phyloP scores from a whole-genome alignment of 2,113 vertebrate genomes.

The Noctilio leporinus region DNA sequence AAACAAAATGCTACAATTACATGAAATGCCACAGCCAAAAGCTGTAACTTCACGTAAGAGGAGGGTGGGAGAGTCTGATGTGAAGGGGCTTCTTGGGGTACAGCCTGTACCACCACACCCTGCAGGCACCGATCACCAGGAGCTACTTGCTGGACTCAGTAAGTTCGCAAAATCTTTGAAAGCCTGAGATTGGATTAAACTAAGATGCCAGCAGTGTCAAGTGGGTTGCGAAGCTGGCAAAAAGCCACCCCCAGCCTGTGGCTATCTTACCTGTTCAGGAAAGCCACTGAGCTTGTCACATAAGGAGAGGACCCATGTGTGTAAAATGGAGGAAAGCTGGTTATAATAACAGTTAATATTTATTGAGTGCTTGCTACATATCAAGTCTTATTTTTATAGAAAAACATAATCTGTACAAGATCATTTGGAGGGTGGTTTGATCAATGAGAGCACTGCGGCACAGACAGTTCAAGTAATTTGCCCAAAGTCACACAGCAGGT shows the following conservation, averaged over 20 bases:
- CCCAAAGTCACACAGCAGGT: not conserved
- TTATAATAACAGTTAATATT: not conserved
- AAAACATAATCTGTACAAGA: not conserved
- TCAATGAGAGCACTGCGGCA: not conserved
- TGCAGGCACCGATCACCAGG: not conserved
- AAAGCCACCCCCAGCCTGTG: not conserved
- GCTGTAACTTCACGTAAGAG: not conserved
- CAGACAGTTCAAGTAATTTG: not conserved
- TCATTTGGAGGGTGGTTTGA: not conserved
- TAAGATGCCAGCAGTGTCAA: not conserved
- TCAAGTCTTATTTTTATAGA: not conserved
- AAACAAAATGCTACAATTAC: constrained; percentile 53
- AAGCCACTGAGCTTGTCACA: not conserved
- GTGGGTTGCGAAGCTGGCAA: not conserved
- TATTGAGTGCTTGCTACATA: not conserved
- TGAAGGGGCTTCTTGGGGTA: not conserved
- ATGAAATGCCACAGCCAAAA: constrained; percentile 8
- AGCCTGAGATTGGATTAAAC: not conserved
- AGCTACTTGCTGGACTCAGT: constrained; percentile 10
- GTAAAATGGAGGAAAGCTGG: not conserved
- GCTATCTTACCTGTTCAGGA: not conserved
- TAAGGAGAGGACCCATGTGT: too few species aligned
- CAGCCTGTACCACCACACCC: not conserved
- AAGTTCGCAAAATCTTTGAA: not conserved
- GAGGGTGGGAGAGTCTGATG: not conserved